Evolutionary conservation across 2,113 vertebrate genomes (phyloP), one percentile per base, ranked within the genome.

Genomic region (Nestor notabilis): DNA sequence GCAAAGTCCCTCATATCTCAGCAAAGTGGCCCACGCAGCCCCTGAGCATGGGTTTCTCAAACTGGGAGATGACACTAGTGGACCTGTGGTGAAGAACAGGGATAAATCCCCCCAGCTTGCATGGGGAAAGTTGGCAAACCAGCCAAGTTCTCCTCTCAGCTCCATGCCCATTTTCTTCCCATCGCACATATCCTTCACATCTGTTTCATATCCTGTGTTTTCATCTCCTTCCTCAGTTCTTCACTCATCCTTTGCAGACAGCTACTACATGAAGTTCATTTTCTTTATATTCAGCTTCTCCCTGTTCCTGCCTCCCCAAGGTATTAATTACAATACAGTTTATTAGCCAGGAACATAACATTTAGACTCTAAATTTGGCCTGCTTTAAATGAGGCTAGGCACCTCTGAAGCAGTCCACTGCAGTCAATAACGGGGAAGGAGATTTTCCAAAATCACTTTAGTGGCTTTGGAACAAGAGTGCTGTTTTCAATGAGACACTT

Each of bases 241-340:
- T 94, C 87, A 21, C 39, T 78, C 43, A 64, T 31, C 44, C 83
- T 94, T 82, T 1, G 4, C 49, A 87, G 56, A 41, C 47, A 87
- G 46, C 31, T 89, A 66, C 84, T 44, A 56, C 7, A 15, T n/a
- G 28, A 77, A 81, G 27, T 63, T 74, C n/a, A 56, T 46, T 81
- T 58, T 66, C 49, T 71, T 87, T 52, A 79, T 27, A 66, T 5
- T 56, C 78, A 68, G 37, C 58, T 90, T 90, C 64, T 93, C 66
- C 50, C n/a, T 15, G 19, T 28, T 91, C 39, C 81, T 65, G 8
- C 19, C 52, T 93, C 84, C 64, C 84, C 71, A 90, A 53, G 49
- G 91, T 84, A 78, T 47, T 93, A 91, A 93, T 95, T 96, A 93
- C 69, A 85, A 93, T 61, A 25, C 21, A 65, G 46, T 80, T 94